Percentiles rank a stretch among this genome's conserved stretches.
phyloP scores from a whole-genome alignment of 2,797 vertebrate species.

The Siniperca obscura region DNA sequence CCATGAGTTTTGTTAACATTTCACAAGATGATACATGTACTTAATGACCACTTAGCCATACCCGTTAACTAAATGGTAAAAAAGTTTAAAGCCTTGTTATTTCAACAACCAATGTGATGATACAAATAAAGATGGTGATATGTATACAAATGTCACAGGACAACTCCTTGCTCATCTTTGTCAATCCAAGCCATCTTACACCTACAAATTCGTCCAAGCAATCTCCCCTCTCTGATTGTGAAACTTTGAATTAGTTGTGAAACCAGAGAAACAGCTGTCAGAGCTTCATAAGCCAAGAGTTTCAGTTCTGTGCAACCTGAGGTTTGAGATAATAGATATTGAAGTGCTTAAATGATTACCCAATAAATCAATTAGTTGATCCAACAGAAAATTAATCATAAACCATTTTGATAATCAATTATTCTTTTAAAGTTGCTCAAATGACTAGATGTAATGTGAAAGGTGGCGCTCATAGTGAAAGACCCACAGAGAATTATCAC shows the following conservation, averaged over 20 bases:
- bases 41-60: constrained; percentile 21
- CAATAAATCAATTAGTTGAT: neutral
- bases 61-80: constrained; percentile 6
- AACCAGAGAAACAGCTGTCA: constrained; percentile 41
- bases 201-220: constrained; percentile 26
- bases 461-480: neutral
- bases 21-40: constrained; percentile 4
- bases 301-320: constrained; percentile 3
- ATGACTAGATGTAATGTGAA: neutral
- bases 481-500: neutral
- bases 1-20: constrained; percentile 38
- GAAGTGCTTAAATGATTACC: neutral
- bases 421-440: neutral
- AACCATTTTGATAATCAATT: neutral
- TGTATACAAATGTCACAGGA: constrained; percentile 22
- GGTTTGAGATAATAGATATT: constrained; percentile 16
- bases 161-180: neutral
- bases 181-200: constrained; percentile 5
- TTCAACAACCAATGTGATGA: constrained; percentile 20
- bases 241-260: constrained; percentile 27
- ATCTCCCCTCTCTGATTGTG: neutral
- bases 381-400: neutral
- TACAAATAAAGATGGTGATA: constrained; percentile 14
- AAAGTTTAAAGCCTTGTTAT: constrained; percentile 36
- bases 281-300: constrained; percentile 2